phyloP scores from a whole-genome alignment of 53 echinoderm and acorn worm genomes.

The Pentamera pediparva region DNA sequence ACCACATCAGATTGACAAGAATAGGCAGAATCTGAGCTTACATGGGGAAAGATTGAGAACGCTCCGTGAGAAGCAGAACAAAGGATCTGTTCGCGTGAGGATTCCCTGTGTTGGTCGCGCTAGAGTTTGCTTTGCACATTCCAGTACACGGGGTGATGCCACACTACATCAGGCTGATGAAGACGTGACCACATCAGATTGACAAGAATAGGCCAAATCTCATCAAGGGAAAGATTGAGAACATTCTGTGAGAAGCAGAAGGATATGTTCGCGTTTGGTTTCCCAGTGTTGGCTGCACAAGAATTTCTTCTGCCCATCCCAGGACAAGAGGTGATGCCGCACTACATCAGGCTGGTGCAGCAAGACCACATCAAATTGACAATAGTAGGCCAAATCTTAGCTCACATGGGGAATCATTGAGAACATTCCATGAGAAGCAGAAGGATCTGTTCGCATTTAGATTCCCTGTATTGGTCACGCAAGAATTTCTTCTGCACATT shows the following conservation, averaged over 20 bases:
- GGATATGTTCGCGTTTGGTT: slow-evolving; percentile 80
- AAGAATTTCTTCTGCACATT: slow-evolving; percentile 85
- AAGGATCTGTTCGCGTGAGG: slow-evolving; percentile 79
- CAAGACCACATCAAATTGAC: background rate
- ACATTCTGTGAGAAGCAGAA: slow-evolving; percentile 89
- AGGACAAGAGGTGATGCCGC: slow-evolving; percentile 73
- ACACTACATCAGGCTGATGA: slow-evolving; percentile 61
- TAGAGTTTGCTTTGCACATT: slow-evolving; percentile 87
- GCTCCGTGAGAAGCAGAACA: slow-evolving; percentile 85
- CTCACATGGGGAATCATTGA: slow-evolving; percentile 93
- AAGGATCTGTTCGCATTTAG: slow-evolving; percentile 83
- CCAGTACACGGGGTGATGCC: slow-evolving; percentile 78
- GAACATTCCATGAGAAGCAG: slow-evolving; percentile 81
- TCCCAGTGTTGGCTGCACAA: slow-evolving; percentile 82
- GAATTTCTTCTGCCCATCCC: slow-evolving; percentile 88
- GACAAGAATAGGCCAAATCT: too few relatives aligned
- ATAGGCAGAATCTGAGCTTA: too few relatives aligned
- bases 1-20: background rate
- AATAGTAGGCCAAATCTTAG: too few relatives aligned
- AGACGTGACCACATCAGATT: background rate
- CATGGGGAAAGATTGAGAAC: slow-evolving; percentile 90
- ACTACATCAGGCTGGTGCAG: slow-evolving; percentile 57
- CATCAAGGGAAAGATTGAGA: slow-evolving; percentile 89
- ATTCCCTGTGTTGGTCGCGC: slow-evolving; percentile 86
- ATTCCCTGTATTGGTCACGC: slow-evolving; percentile 85